These are phyloP conservation scores for Microcebus tavaratra DNA, from an alignment of 2,113 vertebrate species.

Conservation along the genomic window DNA sequence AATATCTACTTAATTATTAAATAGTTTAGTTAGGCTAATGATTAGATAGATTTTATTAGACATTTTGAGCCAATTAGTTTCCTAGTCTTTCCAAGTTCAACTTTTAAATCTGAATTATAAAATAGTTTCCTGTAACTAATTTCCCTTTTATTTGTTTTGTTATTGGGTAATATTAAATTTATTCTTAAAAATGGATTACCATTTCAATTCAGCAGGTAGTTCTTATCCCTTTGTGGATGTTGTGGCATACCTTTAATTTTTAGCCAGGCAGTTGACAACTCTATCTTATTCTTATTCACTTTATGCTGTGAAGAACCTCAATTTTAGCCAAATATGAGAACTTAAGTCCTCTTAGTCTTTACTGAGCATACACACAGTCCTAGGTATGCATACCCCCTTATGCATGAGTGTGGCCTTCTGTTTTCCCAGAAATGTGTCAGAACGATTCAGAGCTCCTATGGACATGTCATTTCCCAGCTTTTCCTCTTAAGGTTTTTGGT, in stretches of 20 bases:
- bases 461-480: neutral
- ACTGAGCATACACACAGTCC: neutral
- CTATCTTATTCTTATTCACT: neutral
- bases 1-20: neutral
- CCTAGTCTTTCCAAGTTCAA: neutral
- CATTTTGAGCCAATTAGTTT: neutral
- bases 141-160: conserved; percentile 3
- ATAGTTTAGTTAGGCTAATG: neutral
- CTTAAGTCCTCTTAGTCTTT: neutral
- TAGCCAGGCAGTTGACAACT: neutral
- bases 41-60: neutral
- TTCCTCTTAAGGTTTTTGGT: neutral
- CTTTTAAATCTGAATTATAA: neutral
- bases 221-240: neutral
- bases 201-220: neutral
- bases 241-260: neutral
- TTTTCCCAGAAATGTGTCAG: neutral
- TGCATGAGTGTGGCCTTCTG: neutral
- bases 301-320: neutral
- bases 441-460: neutral
- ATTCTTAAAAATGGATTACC: neutral
- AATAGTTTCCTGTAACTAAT: neutral
- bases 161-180: neutral
- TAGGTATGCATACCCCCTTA: neutral
- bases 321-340: neutral